Evolutionary conservation across 2,888 invertebrate species (phyloP), one percentile per base, ranked within the genome.

Genomic region (Stegophylla sp.): DNA sequence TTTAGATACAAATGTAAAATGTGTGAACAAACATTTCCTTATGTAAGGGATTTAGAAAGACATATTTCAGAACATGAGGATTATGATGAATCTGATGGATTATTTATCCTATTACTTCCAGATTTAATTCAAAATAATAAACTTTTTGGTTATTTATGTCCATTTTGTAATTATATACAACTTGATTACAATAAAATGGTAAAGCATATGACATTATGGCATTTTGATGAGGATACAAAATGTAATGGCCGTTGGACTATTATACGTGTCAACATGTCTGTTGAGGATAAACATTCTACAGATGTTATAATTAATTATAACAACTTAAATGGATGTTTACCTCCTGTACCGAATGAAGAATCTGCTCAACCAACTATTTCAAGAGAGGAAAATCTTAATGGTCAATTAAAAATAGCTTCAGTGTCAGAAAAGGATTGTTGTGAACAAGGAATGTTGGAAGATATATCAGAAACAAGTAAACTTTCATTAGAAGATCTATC

Each of bases 1-100:
- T 92, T 91, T 84, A 88, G 91, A 77, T 91, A 90, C 82, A 86
- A 87, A 28, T 94, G 94, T 86, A 88, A 89, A 0, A 86, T 87
- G 67, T 94, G 94, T 81, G 23, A 67, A 53, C 3, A 48, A 7
- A 28, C 59, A 34, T 75, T 61, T 51, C 17, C 45, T 15, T 23
- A 51, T 61, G 61, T 51, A 59, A 12, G 41, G n/a, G 69, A 71
- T 1, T 61, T 79, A 12, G 51, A 71, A 26, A 41, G 41, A 23
- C 79, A 79, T 71, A 71, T 71, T 34, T 61, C 34, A 41, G 48
- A 61, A 48, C 79, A 79, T 1, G 9, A 61, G 0, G 13, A 28
- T 3, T 79, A 79, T 79, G 71, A 71, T 61, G 71, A 17, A 61
- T n/a, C 34, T 71, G 61, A 51, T 41, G 71, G 61, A 17, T 63